Percentiles rank a stretch among this genome's conserved stretches.
phyloP scores from a whole-genome alignment of 2,113 vertebrate species.

The Eudorcas thomsonii region DNA sequence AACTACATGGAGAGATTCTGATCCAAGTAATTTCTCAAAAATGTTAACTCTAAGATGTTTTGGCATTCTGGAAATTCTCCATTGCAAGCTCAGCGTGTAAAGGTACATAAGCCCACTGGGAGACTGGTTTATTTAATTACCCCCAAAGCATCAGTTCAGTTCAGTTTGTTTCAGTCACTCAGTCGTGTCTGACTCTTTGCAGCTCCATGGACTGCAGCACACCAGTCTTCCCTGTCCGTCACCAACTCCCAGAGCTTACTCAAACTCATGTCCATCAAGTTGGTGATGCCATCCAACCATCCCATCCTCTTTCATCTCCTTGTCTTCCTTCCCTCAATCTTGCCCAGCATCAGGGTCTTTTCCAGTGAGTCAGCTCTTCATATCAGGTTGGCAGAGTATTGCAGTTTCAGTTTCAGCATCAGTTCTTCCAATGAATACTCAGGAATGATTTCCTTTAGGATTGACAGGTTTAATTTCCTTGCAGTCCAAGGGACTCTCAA shows the following conservation, averaged over 20 bases:
- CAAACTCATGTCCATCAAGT: background rate
- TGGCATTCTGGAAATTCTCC: background rate
- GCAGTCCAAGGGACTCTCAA: background rate
- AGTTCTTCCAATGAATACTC: background rate
- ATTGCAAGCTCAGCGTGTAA: background rate
- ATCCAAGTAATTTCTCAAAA: background rate
- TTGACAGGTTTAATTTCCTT: background rate
- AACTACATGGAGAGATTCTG: background rate
- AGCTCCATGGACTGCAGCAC: background rate
- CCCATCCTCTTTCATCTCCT: background rate
- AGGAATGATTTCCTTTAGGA: background rate
- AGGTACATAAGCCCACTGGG: background rate
- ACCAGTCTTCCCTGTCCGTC: background rate
- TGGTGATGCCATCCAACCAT: background rate
- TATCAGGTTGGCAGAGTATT: background rate
- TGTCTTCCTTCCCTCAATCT: background rate
- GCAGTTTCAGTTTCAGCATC: background rate
- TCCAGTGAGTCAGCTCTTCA: background rate
- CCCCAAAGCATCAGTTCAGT: background rate
- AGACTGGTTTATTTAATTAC: background rate
- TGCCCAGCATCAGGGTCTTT: background rate
- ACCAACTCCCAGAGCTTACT: background rate
- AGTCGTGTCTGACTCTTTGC: background rate
- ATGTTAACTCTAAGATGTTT: background rate
- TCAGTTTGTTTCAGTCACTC: background rate